phyloP scores from a whole-genome alignment of 1,140 invertebrate species.

The Anastatus disparis region DNA sequence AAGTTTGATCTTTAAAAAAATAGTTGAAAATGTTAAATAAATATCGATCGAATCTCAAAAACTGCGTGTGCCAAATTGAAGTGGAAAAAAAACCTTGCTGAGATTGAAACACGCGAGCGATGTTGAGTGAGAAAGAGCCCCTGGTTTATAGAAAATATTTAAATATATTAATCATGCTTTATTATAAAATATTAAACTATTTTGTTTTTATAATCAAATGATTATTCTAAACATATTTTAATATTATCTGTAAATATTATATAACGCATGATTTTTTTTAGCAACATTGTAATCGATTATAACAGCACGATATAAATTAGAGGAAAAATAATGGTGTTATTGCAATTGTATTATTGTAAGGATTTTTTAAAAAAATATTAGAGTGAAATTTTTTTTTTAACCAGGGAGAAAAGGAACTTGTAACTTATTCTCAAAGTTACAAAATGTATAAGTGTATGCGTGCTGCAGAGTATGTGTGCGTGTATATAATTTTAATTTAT shows the following conservation, averaged over 20 bases:
- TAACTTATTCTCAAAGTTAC: constrained; percentile 11
- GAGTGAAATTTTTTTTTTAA: neutral
- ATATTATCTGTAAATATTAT: too few species aligned
- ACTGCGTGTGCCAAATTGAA: constrained; percentile 37
- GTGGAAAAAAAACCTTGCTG: constrained; percentile 8
- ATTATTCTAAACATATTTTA: too few species aligned
- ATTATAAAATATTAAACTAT: too few species aligned
- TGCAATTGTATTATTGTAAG: neutral
- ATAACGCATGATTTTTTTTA: neutral
- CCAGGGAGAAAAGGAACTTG: neutral
- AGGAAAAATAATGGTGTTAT: neutral
- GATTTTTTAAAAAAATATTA: neutral
- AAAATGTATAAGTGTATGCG: neutral
- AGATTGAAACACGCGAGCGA: constrained; percentile 27
- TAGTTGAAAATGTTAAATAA: constrained; percentile 13
- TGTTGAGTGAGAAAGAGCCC: constrained; percentile 17
- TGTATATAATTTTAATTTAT: constrained; percentile 41
- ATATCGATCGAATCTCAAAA: constrained; percentile 29
- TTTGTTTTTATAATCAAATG: too few species aligned
- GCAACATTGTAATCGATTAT: neutral
- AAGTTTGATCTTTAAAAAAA: constrained; percentile 25
- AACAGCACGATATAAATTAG: neutral
- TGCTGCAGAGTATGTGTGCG: constrained; percentile 19
- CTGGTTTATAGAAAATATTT: too few species aligned
- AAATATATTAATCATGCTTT: too few species aligned